Conservation (phyloP, 2,888 invertebrate species). For the Drosophila merina region DNA sequence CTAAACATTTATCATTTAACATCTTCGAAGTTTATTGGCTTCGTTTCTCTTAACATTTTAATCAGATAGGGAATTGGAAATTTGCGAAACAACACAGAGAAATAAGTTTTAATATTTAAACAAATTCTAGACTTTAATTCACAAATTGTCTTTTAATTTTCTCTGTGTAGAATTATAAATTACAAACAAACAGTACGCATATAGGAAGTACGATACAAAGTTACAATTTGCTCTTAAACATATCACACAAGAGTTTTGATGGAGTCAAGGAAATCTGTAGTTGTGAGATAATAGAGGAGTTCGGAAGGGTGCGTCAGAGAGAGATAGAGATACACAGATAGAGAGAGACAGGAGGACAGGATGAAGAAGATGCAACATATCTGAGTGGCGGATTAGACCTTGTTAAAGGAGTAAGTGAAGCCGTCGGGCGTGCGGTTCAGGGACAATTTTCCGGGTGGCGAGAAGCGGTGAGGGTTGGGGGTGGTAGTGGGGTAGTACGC, state of each 20-base stretch:
- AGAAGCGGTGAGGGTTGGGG: conserved; percentile 90
- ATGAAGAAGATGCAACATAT: conserved; percentile 62
- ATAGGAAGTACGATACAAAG: conserved; percentile 63
- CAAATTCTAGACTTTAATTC: neutral
- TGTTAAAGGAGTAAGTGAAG: conserved; percentile 93
- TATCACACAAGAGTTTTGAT: conserved; percentile 79
- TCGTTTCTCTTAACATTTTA: conserved; percentile 41
- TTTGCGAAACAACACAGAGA: conserved; percentile 43
- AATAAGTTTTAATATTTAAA: conserved; percentile 10
- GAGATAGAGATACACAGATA: conserved; percentile 15
- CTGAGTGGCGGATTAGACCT: conserved; percentile 82
- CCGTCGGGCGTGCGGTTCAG: conserved; percentile 95
- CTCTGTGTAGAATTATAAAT: conserved; percentile 56
- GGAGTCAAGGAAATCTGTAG: conserved; percentile 52
- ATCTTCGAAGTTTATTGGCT: conserved; percentile 69
- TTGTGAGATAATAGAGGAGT: conserved; percentile 4
- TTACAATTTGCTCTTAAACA: conserved; percentile 63
- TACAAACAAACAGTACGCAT: conserved; percentile 60
- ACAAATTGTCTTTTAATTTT: conserved; percentile 27
- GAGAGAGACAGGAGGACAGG: conserved; percentile 19
- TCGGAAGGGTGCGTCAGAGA: neutral
- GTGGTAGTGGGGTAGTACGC: conserved; percentile 86
- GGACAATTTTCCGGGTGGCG: conserved; percentile 93
- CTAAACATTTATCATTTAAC: conserved; percentile 38
- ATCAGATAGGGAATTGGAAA: conserved; percentile 25